phyloP scores from a whole-genome alignment of 2,113 vertebrate species.

The Guaruba guarouba region DNA sequence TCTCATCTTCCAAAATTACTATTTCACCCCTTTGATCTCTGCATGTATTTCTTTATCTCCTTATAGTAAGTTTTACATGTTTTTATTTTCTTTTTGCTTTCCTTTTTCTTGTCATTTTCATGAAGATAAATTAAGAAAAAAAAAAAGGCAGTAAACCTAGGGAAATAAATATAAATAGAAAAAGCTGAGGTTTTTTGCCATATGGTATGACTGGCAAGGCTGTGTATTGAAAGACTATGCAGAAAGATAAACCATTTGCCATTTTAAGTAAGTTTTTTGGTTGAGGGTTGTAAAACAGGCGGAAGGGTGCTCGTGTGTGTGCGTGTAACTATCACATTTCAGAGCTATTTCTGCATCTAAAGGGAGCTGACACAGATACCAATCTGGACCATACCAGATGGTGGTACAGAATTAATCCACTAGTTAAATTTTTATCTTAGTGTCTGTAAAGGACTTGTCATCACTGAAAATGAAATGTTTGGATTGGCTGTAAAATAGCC shows the following conservation, averaged over 20 bases:
- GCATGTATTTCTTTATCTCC: not conserved
- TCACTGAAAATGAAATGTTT: not conserved
- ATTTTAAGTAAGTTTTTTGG: not conserved
- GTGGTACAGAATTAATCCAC: not conserved
- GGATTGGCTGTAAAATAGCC: not conserved
- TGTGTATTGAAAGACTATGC: not conserved
- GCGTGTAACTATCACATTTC: not conserved
- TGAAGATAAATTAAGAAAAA: slow-evolving; percentile 5
- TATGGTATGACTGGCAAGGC: not conserved
- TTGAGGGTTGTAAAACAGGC: not conserved
- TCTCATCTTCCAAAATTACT: not conserved
- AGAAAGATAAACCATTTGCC: not conserved
- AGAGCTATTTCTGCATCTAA: not conserved
- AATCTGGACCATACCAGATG: not conserved
- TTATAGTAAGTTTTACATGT: not conserved
- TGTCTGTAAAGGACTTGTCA: not conserved
- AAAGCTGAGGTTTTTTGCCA: not conserved
- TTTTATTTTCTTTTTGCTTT: not conserved
- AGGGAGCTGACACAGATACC: not conserved
- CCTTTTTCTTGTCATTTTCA: not conserved
- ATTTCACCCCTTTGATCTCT: not conserved
- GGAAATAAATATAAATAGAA: not conserved
- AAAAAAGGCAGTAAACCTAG: not conserved
- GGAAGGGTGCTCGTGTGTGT: not conserved
- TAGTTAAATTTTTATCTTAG: not conserved